These are phyloP conservation scores for Anthrax anthrax DNA, from an alignment of 2,888 invertebrate genomes.

Conservation along the genomic window DNA sequence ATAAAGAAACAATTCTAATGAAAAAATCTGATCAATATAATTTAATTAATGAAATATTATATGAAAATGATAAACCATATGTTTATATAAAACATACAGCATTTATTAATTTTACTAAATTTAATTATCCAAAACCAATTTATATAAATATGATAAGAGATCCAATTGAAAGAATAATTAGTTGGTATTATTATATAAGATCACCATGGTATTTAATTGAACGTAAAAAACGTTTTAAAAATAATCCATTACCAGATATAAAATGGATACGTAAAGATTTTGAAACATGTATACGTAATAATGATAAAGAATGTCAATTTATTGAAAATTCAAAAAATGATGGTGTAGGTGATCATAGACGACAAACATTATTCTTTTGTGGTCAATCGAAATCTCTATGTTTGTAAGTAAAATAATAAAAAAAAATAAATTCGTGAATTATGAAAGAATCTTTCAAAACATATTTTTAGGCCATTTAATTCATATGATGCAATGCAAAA, in stretches of 20 bases:
- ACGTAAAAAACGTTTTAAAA: conserved; percentile 78
- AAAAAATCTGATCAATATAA: conserved; percentile 72
- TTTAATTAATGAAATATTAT: conserved; percentile 57
- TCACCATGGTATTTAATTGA: conserved; percentile 91
- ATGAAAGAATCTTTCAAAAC: too few relatives aligned
- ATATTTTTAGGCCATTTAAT: conserved; percentile 79
- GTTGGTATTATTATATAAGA: conserved; percentile 84
- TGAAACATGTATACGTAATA: conserved; percentile 69
- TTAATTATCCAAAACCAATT: conserved; percentile 66
- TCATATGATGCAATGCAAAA: conserved; percentile 66
- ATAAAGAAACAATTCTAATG: conserved; percentile 74
- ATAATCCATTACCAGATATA: conserved; percentile 71
- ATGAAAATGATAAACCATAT: conserved; percentile 61
- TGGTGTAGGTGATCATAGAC: conserved; percentile 75
- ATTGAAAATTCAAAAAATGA: conserved; percentile 71
- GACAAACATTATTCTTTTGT: conserved; percentile 81
- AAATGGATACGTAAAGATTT: conserved; percentile 83
- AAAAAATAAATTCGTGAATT: too few relatives aligned
- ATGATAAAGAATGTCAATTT: conserved; percentile 73
- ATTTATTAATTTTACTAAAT: conserved; percentile 77
- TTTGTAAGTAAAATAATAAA: conserved; percentile 61
- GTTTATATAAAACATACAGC: conserved; percentile 86
- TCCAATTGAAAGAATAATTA: conserved; percentile 79
- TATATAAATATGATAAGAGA: conserved; percentile 83
- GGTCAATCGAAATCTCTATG: conserved; percentile 77